phyloP scores from a whole-genome alignment of 1,140 invertebrate genomes.

The Metopolophium dirhodum region DNA sequence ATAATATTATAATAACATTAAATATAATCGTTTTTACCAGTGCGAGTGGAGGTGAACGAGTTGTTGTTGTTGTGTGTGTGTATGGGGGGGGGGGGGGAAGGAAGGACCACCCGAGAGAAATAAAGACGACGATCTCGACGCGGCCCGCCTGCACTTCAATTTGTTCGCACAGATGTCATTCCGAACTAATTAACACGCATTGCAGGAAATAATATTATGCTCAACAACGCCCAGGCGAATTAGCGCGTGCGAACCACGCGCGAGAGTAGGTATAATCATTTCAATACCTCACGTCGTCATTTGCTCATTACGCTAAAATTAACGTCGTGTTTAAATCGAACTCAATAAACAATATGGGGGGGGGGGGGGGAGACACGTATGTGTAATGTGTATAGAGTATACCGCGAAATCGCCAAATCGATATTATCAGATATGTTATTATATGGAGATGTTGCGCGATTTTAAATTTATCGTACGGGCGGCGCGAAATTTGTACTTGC shows the following conservation, averaged over 20 bases:
- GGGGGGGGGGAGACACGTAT: neutral
- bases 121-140: neutral
- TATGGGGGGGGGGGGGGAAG: rapidly evolving
- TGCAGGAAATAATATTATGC: neutral
- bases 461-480: neutral
- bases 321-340: neutral
- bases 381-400: neutral
- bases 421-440: neutral
- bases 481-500: neutral
- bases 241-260: neutral
- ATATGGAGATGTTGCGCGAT: neutral
- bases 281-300: neutral
- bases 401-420: neutral
- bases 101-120: neutral
- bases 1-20: neutral
- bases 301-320: neutral
- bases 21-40: neutral
- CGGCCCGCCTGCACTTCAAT: neutral
- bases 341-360: neutral
- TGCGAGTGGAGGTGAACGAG: too few species aligned
- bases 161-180: slow-evolving; percentile 21
- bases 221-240: neutral
- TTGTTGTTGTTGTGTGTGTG: neutral
- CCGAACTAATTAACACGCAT: neutral
- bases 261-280: neutral